Evolutionary conservation across 2,888 invertebrate genomes (phyloP).

Genomic region (Agrilus mali): DNA sequence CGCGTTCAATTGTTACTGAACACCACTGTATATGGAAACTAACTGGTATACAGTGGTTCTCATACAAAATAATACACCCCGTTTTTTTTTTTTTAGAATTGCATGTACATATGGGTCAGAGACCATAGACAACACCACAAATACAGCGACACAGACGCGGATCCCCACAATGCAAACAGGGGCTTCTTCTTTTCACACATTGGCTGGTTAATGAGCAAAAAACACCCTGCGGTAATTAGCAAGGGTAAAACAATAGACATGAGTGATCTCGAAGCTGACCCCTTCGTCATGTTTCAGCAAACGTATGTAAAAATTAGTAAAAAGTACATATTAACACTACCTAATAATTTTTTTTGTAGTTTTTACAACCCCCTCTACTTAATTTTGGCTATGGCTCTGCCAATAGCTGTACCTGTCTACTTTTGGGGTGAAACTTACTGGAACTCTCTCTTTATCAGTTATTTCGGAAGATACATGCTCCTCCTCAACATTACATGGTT

Average conservation of each 20-base stretch:
- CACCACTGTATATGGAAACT: too few relatives aligned
- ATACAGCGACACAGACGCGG: slow-evolving; percentile 60
- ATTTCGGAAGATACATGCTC: slow-evolving; percentile 47
- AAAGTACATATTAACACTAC: not conserved
- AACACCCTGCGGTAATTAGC: slow-evolving; percentile 62
- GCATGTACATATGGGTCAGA: slow-evolving; percentile 62
- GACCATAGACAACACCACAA: slow-evolving; percentile 76
- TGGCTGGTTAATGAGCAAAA: slow-evolving; percentile 70
- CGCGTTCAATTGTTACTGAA: not conserved
- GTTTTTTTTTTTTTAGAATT: slow-evolving; percentile 46
- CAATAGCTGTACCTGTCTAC: slow-evolving; percentile 50
- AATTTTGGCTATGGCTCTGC: slow-evolving; percentile 46
- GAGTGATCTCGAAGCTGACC: slow-evolving; percentile 61
- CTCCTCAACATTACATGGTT: slow-evolving; percentile 68
- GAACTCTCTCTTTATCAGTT: slow-evolving; percentile 47
- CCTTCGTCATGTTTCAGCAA: slow-evolving; percentile 61
- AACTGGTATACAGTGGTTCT: slow-evolving; percentile 12
- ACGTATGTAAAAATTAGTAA: slow-evolving; percentile 41
- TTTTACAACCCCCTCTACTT: slow-evolving; percentile 50
- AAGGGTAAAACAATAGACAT: slow-evolving; percentile 57
- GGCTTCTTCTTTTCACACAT: slow-evolving; percentile 84
- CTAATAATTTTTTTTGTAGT: slow-evolving; percentile 37
- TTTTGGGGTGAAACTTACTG: slow-evolving; percentile 54
- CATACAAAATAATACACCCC: too few relatives aligned
- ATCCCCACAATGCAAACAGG: slow-evolving; percentile 66